Percentiles rank a stretch among this genome's conserved stretches.
Evolutionary conservation across 2,797 vertebrate genomes (phyloP).

Genomic region (Takifugu rubripes): DNA sequence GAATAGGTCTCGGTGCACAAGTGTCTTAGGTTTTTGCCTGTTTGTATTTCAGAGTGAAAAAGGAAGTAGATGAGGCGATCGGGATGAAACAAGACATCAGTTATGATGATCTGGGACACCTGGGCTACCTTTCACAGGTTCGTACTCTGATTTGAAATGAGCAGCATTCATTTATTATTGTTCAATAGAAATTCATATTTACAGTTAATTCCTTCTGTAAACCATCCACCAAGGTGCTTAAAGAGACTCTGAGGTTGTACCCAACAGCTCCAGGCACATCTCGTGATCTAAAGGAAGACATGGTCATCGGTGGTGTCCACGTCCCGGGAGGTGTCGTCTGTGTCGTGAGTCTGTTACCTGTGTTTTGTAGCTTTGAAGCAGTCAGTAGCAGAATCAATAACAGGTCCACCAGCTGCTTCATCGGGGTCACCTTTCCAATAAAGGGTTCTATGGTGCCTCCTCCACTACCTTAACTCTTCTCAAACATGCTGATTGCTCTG

Average conservation of each 20-base stretch:
- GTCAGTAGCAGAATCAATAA: background rate
- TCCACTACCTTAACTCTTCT: background rate
- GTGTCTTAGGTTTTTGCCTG: background rate
- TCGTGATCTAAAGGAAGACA: constrained; percentile 77
- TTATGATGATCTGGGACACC: constrained; percentile 84
- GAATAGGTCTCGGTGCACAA: background rate
- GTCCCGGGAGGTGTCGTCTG: constrained; percentile 71
- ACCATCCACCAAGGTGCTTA: constrained; percentile 79
- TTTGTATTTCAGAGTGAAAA: constrained; percentile 71
- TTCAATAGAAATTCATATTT: background rate
- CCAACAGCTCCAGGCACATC: constrained; percentile 77
- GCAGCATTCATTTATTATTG: background rate
- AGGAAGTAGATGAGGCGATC: constrained; percentile 88
- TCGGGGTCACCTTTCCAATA: too few species aligned
- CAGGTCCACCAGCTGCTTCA: background rate
- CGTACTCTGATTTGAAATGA: too few species aligned
- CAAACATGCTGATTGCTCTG: background rate
- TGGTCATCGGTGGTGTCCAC: constrained; percentile 69
- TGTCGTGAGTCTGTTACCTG: constrained; percentile 64
- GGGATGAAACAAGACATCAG: constrained; percentile 83
- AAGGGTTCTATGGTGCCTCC: too few species aligned
- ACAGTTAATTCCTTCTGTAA: background rate
- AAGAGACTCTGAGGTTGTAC: constrained; percentile 87
- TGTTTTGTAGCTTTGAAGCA: background rate
- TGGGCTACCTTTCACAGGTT: constrained; percentile 88